Conservation (phyloP, 2,888 invertebrate species). For the Ichneumoninae sp. region DNA sequence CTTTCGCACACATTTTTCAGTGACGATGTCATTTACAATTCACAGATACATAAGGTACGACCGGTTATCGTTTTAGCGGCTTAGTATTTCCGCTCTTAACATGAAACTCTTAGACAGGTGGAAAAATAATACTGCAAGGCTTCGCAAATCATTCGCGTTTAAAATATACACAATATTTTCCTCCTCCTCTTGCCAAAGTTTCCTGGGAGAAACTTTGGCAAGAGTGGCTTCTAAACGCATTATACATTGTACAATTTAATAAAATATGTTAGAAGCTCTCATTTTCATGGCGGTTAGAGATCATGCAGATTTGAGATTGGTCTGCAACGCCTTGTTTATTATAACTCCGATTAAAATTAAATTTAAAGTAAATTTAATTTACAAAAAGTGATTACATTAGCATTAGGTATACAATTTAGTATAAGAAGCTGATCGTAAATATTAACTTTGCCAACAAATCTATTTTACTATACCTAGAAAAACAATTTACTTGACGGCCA, state of each 20-base stretch:
- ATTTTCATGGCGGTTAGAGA: neutral
- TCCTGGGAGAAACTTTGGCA: neutral
- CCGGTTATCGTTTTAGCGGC: neutral
- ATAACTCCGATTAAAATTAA: neutral
- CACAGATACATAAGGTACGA: neutral
- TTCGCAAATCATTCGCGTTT: neutral
- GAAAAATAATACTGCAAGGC: neutral
- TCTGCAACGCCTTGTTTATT: slow-evolving; percentile 2
- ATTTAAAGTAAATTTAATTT: too few species aligned
- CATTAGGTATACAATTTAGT: too few species aligned
- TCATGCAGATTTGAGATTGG: neutral
- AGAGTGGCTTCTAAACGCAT: neutral
- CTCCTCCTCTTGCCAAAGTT: neutral
- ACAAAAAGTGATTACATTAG: too few species aligned
- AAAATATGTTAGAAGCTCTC: neutral
- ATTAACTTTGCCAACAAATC: too few species aligned
- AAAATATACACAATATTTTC: neutral
- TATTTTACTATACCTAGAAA: too few species aligned
- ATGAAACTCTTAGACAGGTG: neutral
- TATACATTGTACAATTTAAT: neutral
- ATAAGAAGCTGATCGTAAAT: too few species aligned
- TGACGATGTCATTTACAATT: neutral
- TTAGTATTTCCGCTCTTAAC: neutral
- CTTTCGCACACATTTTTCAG: neutral
- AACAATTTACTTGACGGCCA: too few species aligned